Evolutionary conservation across 2,113 vertebrate genomes (phyloP), one percentile per base, ranked within the genome.

Genomic region (Haemorhous mexicanus): DNA sequence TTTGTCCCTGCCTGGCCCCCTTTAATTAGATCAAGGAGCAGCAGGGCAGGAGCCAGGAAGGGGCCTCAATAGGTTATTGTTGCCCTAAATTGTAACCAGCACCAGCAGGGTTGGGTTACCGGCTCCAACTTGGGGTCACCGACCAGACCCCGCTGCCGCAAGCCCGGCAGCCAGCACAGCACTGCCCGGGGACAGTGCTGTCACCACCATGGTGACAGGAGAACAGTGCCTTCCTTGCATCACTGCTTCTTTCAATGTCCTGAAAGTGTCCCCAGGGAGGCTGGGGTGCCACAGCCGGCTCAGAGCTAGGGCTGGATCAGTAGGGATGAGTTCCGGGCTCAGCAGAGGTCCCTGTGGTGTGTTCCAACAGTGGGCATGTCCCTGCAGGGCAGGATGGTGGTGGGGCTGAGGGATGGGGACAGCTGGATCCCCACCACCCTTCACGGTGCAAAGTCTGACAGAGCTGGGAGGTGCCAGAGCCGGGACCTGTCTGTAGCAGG

Each of bases 51-150:
- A 92, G 91, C 84, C 93, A 93, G 96, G 92, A 97, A 97, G 91
- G 82, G 88, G 94, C 92, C 94, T 96, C 94, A 88, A 63, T 84
- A 39, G 90, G 83, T 96, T 93, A 95, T 92, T 97, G 94, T 94
- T 94, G 94, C 90, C 96, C 92, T 96, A 97, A 97, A 97, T 95
- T 95, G 94, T 92, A 97, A 96, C 95, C 95, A 96, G 96, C 90
- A 70, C 79, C 16, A 1, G 63, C 1, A 7, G 94, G 67, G 79
- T 97, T 96, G 94, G 68, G 92, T 96, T 96, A 96, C 96, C 5
- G 0, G 59, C 86, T 67, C 76, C 0, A 0, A 33, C 33, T 24
- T 1, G 16, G 76, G 95, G 96, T 94, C 92, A 97, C 55, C 2
- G 3, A 52, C 46, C 94, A 93, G 95, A 92, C 64, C 77, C 63